phyloP scores from a whole-genome alignment of 2,797 vertebrate species.

The Lutra lutra region DNA sequence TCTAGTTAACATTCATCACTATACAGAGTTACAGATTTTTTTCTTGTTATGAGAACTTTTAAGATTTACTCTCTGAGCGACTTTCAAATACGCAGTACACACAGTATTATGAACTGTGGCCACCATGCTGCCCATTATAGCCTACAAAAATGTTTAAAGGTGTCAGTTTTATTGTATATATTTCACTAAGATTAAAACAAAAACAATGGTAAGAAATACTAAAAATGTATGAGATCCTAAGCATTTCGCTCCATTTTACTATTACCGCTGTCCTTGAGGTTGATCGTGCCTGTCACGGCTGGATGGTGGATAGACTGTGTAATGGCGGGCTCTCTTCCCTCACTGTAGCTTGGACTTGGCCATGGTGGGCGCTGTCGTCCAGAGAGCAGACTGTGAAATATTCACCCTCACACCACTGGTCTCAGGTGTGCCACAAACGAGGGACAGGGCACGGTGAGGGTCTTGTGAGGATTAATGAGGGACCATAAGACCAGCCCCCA shows the following conservation, averaged over 20 bases:
- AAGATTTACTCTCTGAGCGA: background rate
- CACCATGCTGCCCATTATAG: too few species aligned
- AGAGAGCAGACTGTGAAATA: background rate
- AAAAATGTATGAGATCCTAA: background rate
- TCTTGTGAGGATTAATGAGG: background rate
- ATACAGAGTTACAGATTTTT: background rate
- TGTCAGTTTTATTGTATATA: background rate
- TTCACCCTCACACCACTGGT: background rate
- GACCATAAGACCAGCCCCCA: background rate
- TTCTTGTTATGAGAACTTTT: background rate
- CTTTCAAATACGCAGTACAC: background rate
- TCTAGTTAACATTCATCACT: background rate
- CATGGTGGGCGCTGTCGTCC: background rate
- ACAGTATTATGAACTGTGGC: background rate
- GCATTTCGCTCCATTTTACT: background rate
- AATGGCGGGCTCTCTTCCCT: background rate
- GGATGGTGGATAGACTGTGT: rapidly evolving
- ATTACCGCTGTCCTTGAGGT: background rate
- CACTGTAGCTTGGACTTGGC: background rate
- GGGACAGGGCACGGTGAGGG: background rate
- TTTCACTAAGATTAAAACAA: background rate
- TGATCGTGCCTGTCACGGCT: background rate
- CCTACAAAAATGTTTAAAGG: background rate
- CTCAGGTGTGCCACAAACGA: background rate
- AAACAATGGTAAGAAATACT: conserved; percentile 10